Evolutionary conservation across 2,797 vertebrate genomes (phyloP), one percentile per base, ranked within the genome.

Genomic region (Hipposideros larvatus): DNA sequence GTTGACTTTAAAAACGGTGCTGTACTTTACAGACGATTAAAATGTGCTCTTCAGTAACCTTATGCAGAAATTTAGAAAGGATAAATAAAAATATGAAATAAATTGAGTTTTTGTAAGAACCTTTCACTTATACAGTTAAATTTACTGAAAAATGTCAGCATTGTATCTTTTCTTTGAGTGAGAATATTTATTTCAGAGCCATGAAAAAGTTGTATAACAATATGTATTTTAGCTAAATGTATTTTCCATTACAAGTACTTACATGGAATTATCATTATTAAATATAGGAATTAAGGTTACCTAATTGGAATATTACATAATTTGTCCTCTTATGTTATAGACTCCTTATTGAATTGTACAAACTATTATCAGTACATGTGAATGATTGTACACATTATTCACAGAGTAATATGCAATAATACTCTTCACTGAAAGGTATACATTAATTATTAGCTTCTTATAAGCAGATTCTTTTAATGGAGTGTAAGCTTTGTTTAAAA

Each of bases 361-460:
- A 89, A 57, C 2, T 87, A 5, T 68, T 96, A 51, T 51, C 71
- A 94, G 13, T 82, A 68, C 96, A 73, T 57, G 41, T 87, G 90
- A 87, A 96, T 82, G 31, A 75, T 63, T 92, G 0, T 5, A 75
- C 95, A 65, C 28, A 97, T 95, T 95, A 90, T 66, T 95, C 78
- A 85, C 89, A 88, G 73, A 71, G 53, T 87, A 96, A 95, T 94
- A 96, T 86, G 55, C 55, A 96, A 79, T 43, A 51, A n/a, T 78
- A 10, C 28, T 80, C 68, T 41, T 95, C 55, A 80, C 19, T 80
- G 21, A 90, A 3, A 22, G 93, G 93, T 95, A 18, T 68, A 57
- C 83, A 86, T 65, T 73, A 94, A 53, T 95, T 90, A 93, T 90
- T 97, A 80, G 6, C 13, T 94, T 97, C 92, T 88, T 92, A 11